Evolutionary conservation across 2,797 vertebrate genomes (phyloP).

Genomic region (Podarcis siculus): DNA sequence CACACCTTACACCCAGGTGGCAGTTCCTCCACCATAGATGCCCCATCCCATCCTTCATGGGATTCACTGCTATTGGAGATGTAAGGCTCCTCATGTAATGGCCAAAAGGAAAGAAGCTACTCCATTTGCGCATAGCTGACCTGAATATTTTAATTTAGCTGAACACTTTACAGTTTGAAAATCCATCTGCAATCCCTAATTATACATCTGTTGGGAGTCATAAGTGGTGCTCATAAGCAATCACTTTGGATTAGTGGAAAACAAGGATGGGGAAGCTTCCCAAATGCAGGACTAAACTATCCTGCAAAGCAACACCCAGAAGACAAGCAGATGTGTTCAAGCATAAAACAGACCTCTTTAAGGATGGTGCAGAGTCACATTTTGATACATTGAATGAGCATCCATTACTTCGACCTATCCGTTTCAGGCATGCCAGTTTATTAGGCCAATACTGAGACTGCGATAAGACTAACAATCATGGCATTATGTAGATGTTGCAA

Average conservation of each 20-base stretch:
- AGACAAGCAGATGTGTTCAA: conserved; percentile 19
- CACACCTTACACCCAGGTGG: too few relatives aligned
- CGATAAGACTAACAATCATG: background rate
- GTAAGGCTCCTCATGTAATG: background rate
- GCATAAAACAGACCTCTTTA: conserved; percentile 35
- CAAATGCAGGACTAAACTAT: conserved; percentile 37
- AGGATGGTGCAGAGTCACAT: background rate
- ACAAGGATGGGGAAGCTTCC: conserved; percentile 14
- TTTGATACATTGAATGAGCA: conserved; percentile 23
- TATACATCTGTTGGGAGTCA: conserved; percentile 27
- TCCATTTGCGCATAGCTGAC: conserved; percentile 8
- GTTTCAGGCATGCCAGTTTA: background rate
- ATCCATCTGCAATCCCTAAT: conserved; percentile 17
- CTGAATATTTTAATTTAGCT: conserved; percentile 42
- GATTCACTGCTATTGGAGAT: background rate
- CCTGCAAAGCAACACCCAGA: conserved; percentile 13
- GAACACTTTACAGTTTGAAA: conserved; percentile 26
- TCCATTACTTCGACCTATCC: background rate
- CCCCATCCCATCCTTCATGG: too few relatives aligned
- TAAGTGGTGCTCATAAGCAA: conserved; percentile 36
- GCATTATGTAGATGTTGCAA: background rate
- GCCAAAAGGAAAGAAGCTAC: background rate
- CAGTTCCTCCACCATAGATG: too few relatives aligned
- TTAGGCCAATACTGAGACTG: background rate
- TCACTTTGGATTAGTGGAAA: conserved; percentile 34